Evolutionary conservation across 2,113 vertebrate genomes (phyloP).

Genomic region (Lycaon pictus): DNA sequence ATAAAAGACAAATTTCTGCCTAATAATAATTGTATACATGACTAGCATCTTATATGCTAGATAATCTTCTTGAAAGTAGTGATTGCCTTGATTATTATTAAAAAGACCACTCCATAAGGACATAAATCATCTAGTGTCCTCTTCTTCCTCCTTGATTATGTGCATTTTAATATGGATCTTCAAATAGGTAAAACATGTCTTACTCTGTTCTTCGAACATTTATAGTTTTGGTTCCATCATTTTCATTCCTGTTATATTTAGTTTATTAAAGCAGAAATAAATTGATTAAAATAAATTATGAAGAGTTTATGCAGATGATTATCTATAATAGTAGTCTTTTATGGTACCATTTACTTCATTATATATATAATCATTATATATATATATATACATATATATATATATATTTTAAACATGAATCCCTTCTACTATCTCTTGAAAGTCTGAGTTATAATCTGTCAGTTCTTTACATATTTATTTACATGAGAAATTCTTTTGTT

Average conservation of each 20-base stretch:
- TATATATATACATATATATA: background rate
- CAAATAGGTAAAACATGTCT: background rate
- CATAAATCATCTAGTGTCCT: background rate
- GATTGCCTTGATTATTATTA: background rate
- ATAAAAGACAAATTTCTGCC: slow-evolving; percentile 17
- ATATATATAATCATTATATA: background rate
- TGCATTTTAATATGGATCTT: slow-evolving; percentile 14
- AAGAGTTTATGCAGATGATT: background rate
- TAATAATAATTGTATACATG: background rate
- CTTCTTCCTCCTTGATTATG: background rate
- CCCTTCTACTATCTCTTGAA: background rate
- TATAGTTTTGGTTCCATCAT: background rate
- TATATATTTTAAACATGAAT: background rate
- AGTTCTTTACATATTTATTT: background rate
- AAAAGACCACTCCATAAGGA: background rate
- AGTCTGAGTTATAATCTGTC: background rate
- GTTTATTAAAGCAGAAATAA: background rate
- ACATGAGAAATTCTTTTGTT: background rate
- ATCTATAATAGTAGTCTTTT: background rate
- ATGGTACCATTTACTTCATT: background rate
- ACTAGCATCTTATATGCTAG: slow-evolving; percentile 15
- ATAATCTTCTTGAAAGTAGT: slow-evolving; percentile 50
- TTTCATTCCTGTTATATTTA: background rate
- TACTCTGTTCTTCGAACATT: slow-evolving; percentile 25
- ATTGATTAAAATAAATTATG: slow-evolving; percentile 26